Base-by-base conservation (phyloP, 2,888 invertebrate species). In the Elegia similella region DNA sequence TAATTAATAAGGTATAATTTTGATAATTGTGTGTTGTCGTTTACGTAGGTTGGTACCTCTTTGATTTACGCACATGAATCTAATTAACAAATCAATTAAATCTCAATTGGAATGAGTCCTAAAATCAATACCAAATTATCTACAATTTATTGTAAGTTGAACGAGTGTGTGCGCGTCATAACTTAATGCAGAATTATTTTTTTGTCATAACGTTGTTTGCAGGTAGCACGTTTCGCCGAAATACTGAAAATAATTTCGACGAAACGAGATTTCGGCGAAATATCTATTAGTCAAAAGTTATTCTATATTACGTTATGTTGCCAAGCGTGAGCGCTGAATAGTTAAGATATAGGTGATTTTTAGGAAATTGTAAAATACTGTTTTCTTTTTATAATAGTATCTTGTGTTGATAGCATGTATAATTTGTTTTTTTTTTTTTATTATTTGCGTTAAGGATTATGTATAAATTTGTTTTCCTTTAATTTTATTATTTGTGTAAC, bases 401-500 rank as follows among this genome's bases (percentile, higher is more conserved):
- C 82, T 85, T 86, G 86, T 90, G 87, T 90, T 90, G 83, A 85
- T 85, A 86, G 82, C 80, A 77, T 90, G 89, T 90, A 89, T 85
- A 80, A 82, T 87, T 90, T 86, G 88, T 89, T 88, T 87, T 72
- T 70, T 78, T 82, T 80, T 82, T 72, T 70, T 78, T 82, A 80
- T 82, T 84, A 85, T 84, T 87, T 82, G 86, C 84, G 84, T 89
- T 90, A 89, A 89, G 88, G 81, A 83, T 86, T 89, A 88, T 88
- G 88, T 89, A 89, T 88, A 89, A 90, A 88, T 84, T 90, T 90
- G 89, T 90, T 91, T 91, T 89, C 82, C 80, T 84, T 74, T 89
- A 88, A 90, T 89, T 88, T 89, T 91, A 88, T 90, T 90, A 85
- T 88, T 86, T 86, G 87, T 90, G 89, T 90, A 88, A 88, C 84